Percentiles rank a stretch among this genome's conserved stretches.
Evolutionary conservation across 1,140 invertebrate genomes (phyloP).

Genomic region (Magallana gigas): DNA sequence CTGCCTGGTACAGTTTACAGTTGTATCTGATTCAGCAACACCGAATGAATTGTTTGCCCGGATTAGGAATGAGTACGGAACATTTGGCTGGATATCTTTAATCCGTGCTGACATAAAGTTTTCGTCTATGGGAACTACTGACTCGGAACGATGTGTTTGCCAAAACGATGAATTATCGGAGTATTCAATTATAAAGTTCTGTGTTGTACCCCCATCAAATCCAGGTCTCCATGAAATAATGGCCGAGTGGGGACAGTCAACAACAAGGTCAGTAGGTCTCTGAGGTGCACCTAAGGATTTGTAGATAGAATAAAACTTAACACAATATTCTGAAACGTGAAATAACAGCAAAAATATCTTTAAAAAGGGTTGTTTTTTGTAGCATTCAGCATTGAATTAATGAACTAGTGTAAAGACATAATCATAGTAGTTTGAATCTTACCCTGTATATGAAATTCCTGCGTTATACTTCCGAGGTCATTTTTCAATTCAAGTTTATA

Average conservation of each 20-base stretch:
- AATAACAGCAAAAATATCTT: no score
- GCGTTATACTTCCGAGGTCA: background rate
- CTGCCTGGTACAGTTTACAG: background rate
- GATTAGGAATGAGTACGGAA: background rate
- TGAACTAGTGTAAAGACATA: no score
- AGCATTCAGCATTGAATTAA: no score
- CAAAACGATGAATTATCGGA: background rate
- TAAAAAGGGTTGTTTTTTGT: no score
- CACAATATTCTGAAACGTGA: no score
- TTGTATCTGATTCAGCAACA: background rate
- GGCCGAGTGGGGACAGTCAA: background rate
- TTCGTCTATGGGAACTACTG: no score
- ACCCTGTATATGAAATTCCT: background rate
- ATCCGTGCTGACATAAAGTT: background rate
- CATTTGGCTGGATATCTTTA: background rate
- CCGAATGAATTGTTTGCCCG: background rate
- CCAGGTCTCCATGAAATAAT: background rate
- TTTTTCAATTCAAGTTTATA: background rate
- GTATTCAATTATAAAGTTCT: background rate
- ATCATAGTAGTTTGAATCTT: no score
- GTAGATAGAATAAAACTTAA: no score
- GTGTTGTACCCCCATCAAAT: background rate
- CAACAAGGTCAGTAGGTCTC: background rate
- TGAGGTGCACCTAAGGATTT: background rate
- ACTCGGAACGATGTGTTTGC: background rate